Percentiles rank a stretch among this genome's conserved stretches.
Conservation (phyloP, 2,888 invertebrate genomes). For the Lacanobia oleracea region DNA sequence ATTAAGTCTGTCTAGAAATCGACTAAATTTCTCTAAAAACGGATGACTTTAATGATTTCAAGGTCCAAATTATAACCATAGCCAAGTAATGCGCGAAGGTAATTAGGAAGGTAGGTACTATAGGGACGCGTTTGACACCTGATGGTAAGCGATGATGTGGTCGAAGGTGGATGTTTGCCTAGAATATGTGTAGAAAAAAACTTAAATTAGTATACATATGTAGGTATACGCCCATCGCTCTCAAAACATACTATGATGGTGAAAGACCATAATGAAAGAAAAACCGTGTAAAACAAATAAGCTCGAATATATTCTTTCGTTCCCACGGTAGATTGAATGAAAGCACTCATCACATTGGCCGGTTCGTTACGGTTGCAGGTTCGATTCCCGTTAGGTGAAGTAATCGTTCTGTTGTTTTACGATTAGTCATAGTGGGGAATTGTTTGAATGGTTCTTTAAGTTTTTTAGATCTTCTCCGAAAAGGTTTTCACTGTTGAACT, state of each 20-base stretch:
- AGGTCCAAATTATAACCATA: too few species aligned
- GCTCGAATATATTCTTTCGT: slow-evolving; percentile 5
- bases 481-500: too few species aligned
- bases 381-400: slow-evolving; percentile 49
- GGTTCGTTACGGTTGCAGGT: slow-evolving; percentile 57
- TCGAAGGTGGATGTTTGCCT: too few species aligned
- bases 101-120: too few species aligned
- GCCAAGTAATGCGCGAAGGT: too few species aligned
- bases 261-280: slow-evolving; percentile 14
- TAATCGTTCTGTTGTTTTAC: slow-evolving; percentile 52
- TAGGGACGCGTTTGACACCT: too few species aligned
- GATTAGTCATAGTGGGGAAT: slow-evolving; percentile 39
- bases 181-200: too few species aligned
- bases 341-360: slow-evolving; percentile 49
- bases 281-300: slow-evolving; percentile 20
- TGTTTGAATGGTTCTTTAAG: slow-evolving; percentile 24
- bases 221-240: background rate
- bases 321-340: slow-evolving; percentile 58
- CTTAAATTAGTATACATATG: background rate
- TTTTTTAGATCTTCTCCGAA: background rate
- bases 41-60: too few species aligned
- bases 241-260: background rate
- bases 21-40: too few species aligned
- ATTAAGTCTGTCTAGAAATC: too few species aligned
- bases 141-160: too few species aligned